Evolutionary conservation across 2,113 vertebrate species (phyloP), one percentile per base, ranked within the genome.

Genomic region (Ammodytes dubius): DNA sequence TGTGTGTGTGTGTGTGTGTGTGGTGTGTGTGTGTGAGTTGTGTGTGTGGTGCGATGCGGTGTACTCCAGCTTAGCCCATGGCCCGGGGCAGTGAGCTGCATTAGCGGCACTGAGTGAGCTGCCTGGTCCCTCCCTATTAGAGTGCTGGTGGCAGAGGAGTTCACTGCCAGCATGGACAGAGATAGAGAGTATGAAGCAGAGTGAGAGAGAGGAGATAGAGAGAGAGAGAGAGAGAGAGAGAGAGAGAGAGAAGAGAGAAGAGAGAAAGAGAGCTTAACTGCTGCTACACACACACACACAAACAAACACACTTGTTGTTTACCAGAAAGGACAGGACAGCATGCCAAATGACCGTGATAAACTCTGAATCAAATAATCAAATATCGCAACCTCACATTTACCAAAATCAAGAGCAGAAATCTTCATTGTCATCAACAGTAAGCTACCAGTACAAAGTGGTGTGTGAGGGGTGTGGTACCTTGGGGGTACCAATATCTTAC

Each of bases 81-180:
- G 92, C 92, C 93, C n/a, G 85, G 85, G 93, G 92, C 93, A 85
- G 85, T 90, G 88, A 91, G 89, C 87, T 91, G 89, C 93, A 94
- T 93, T 93, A 94, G 92, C 65, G 74, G 92, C 83, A 79, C 88
- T 89, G 92, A 94, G 89, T 89, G 92, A 89, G 85, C 87, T 68
- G 88, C 92, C 91, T 88, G 90, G 92, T 92, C 90, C 82, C 88
- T 88, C 90, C 88, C 91, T 78, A 94, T 94, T 94, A 92, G 89
- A 91, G 89, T 71, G 90, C 91, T 94, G 93, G 93, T 94, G 92
- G 92, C 91, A 92, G 88, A 93, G 92, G 91, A 92, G 90, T 91
- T 88, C 88, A 88, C 84, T 85, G 89, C 13, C 87, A 81, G 84
- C 74, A 58, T 64, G 43, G 37, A 43, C 63, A 59, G 63, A 73